Evolutionary conservation across 2,797 vertebrate genomes (phyloP), one percentile per base, ranked within the genome.

Genomic region (Pterois miles): DNA sequence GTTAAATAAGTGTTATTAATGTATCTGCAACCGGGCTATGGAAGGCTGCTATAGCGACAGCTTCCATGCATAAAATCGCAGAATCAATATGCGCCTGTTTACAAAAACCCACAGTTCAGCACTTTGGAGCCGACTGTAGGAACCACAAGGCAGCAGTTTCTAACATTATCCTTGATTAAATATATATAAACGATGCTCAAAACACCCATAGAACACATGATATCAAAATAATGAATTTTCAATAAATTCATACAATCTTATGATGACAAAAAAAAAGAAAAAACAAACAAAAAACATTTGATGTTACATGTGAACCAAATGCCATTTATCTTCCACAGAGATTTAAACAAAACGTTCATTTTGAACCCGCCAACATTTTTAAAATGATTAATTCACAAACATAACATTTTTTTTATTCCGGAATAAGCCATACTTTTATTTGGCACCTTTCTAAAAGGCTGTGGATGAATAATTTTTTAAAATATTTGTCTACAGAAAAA

Each of bases 21-120:
- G 92, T 93, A 29, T 92, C 94, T 94, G 92, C 88, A 91, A 92
- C 93, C 92, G 93, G 94, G 94, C 94, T 95, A 93, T 93, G 94
- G 89, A 91, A 80, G 52, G 75, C 89, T 91, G 88, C 90, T 33
- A 76, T 66, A 70, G 29, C 58, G 71, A 73, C 91, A 92, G 91
- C 79, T 84, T 70, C 92, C 94, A 94, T 93, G 94, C 93, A 94
- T 91, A 78, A 91, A 90, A 94, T 88, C 8, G 27, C 93, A 94
- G 94, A 92, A 65, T 94, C 69, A 83, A 78, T 95, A 25, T 95
- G 52, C 9, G 93, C 94, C 93, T 76, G 86, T 93, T 85, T 14
- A 82, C 25, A 77, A 89, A 88, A 91, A 89, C 94, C 94, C 29
- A 89, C 56, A 92, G 91, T 83, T 82, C 89, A 90, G 90, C 93